Base-by-base conservation (phyloP, 2,888 invertebrate genomes). In the Macrophya alboannulata region DNA sequence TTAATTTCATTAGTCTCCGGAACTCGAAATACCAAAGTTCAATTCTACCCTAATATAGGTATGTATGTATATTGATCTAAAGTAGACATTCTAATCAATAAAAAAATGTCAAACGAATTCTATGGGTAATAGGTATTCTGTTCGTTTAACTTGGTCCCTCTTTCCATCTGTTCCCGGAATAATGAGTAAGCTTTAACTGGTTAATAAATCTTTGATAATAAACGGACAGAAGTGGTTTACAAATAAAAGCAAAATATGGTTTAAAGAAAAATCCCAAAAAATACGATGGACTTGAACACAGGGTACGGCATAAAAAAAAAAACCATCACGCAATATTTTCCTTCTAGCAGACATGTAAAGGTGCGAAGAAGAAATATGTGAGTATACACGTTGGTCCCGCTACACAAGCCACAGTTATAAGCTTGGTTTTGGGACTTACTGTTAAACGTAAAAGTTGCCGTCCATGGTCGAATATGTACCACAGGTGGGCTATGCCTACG, bases 391-490 rank as follows among this genome's bases (percentile, higher is more conserved):
- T 62, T 83, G 83, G 83, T 83, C 83, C 83, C 83, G 48, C 83
- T 83, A 83, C 83, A 83, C 83, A 83, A 83, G 83, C 83, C 83
- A 83, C 83, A 83, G 83, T 83, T 83, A 83, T 48, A 83, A 83
- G 83, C 83, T 83, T 83, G 65, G 68, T 83, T 17, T 68, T 83
- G 83, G 83, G 83, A 83, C 83, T 83, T 83, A 83, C 83, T 45
- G 83, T 83, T 31, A 83, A 15, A 51, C 21, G 43, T 62, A 68
- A 68, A 21, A 37, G 71, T 51, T 48, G 83, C 68, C 10, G 68
- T 83, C 83, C 83, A 83, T 48, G 83, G 83, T 40, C 83, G 83
- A 12, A 83, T 83, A 83, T 83, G 83, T 43, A 83, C 83, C 83
- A 83, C 68, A 10, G 83, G 83, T 83, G 83, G 68, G 40, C 51